Evolutionary conservation across 1,140 invertebrate species (phyloP), one percentile per base, ranked within the genome.

Genomic region (Scaptomyza hsui): DNA sequence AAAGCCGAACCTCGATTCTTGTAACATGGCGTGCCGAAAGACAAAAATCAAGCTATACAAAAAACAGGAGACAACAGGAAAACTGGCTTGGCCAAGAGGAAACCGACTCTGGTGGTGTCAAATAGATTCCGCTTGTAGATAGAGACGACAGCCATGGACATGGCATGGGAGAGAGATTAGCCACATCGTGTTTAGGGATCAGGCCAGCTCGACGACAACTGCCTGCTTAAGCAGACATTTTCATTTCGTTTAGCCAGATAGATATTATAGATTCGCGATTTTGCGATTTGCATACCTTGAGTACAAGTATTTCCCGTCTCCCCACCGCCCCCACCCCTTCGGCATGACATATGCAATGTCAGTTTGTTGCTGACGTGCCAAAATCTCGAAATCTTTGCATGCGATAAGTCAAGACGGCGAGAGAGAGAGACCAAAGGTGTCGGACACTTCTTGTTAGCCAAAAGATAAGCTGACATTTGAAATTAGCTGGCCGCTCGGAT

Each of bases 401-500:
- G 45, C 59, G 59, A 70, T 53, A 70, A 53, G 56, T 44, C 26
- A 29, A 60, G 29, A 12, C 41, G 24, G 24, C 24, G 37, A 61
- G 29, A 32, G 44, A 29, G 52, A 67, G 44, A n/a, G 32, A n/a
- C 3, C 7, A 10, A 21, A 16, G 76, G 80, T 82, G 80, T 83
- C 74, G 64, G 76, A 41, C 56, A 59, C n/a, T 42, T 85, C 89
- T 78, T 77, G 89, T 76, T 71, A 72, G 68, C 63, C 64, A 65
- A 29, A 29, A 37, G 89, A 90, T 90, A 90, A 90, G 89, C 74
- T 76, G 89, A 90, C 89, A 90, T 83, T 88, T 89, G 73, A 90
- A 90, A 90, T 90, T 90, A 90, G 89, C 89, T 80, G 60, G 88
- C 59, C 62, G 10, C 12, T 53, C 64, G 80, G 80, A 83, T 85